Conservation (phyloP, 2,888 invertebrate genomes). For the Dolichopus griseipennis region DNA sequence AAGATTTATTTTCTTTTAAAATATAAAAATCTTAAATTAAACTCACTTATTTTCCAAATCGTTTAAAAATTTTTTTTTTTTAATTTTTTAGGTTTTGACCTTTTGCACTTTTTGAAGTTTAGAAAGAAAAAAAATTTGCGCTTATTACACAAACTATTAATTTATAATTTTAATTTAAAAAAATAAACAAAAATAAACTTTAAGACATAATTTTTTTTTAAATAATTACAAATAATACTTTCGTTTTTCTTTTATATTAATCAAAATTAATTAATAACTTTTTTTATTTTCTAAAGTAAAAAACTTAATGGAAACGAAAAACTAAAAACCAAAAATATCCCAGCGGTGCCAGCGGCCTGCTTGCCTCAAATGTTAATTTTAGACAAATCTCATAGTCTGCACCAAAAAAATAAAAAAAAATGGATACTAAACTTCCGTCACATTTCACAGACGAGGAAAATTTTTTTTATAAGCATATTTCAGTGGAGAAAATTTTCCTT, state of each 20-base stretch:
- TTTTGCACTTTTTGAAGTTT: slow-evolving; percentile 2
- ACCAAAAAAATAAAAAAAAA: slow-evolving; percentile 8
- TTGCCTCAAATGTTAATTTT: slow-evolving; percentile 12
- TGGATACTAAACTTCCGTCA: not conserved
- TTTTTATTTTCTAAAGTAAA: not conserved
- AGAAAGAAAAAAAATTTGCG: not conserved
- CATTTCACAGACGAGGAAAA: not conserved
- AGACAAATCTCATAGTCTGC: slow-evolving; percentile 7
- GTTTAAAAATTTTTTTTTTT: not conserved
- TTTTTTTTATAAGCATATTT: not conserved
- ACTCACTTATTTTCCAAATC: not conserved
- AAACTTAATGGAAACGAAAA: slow-evolving; percentile 2
- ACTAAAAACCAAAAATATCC: slow-evolving; percentile 3
- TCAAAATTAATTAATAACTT: not conserved
- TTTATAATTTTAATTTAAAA: not conserved
- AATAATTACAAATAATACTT: not conserved
- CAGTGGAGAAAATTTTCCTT: not conserved
- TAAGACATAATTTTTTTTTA: not conserved
- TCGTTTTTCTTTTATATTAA: not conserved
- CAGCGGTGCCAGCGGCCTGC: slow-evolving; percentile 1
- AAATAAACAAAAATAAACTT: not conserved
- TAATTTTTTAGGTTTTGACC: not conserved
- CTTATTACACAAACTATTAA: not conserved
- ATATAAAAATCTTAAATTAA: not conserved
- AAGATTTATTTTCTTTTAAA: too few species aligned